Conservation (phyloP, 2,113 vertebrate species). For the Phalacrocorax aristotelis region DNA sequence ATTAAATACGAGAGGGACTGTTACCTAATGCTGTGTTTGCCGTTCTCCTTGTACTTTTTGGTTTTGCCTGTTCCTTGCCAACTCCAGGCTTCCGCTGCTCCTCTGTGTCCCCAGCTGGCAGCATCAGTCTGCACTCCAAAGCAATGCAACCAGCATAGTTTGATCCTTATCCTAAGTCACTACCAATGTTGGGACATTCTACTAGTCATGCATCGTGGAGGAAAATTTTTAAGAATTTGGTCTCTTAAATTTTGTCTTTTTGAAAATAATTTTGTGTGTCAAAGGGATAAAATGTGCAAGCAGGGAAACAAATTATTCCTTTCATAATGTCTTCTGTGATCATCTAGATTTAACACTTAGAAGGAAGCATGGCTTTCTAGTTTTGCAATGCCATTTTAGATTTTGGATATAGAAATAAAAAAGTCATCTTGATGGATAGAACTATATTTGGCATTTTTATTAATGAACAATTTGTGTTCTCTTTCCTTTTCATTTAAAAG, state of each 20-base stretch:
- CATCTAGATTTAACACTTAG: background rate
- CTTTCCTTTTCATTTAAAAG: slow-evolving; percentile 70
- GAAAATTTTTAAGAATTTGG: background rate
- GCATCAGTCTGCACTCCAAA: background rate
- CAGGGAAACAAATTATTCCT: background rate
- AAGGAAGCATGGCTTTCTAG: background rate
- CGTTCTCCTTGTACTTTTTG: background rate
- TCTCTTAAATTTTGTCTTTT: background rate
- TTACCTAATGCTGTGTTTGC: slow-evolving; percentile 11
- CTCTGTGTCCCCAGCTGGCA: slow-evolving; percentile 16
- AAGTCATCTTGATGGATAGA: background rate
- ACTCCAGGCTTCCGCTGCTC: background rate
- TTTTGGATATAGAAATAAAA: background rate
- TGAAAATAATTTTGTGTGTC: background rate
- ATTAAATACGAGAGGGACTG: background rate
- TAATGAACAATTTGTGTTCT: slow-evolving; percentile 13
- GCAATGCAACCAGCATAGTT: background rate
- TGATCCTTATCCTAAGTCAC: background rate
- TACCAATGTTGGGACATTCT: background rate
- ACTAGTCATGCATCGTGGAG: background rate
- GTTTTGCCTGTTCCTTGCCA: background rate
- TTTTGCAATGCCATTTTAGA: background rate
- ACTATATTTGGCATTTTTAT: background rate
- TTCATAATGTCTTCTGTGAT: background rate
- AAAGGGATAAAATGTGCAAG: background rate